Conservation (phyloP, 2,888 invertebrate species). For the Ryuthela nishihirai region DNA sequence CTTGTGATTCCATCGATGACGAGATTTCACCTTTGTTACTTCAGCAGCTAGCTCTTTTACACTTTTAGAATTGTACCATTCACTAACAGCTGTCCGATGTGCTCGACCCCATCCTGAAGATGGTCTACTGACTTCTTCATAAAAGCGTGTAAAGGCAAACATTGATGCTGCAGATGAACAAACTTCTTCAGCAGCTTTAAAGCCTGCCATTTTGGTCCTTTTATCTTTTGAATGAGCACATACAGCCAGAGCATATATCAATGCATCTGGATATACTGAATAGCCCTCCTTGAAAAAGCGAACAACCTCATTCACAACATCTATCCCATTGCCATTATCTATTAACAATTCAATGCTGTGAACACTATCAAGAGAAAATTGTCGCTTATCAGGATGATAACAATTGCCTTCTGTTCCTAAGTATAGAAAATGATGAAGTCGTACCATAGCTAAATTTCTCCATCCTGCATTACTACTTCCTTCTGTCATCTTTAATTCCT, state of each 20-base stretch:
- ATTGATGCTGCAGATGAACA: slow-evolving; percentile 63
- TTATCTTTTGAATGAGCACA: slow-evolving; percentile 55
- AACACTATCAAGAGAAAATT: slow-evolving; percentile 17
- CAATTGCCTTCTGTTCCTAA: slow-evolving; percentile 31
- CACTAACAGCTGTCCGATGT: slow-evolving; percentile 60
- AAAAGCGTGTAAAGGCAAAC: slow-evolving; percentile 61
- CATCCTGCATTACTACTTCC: too few relatives aligned
- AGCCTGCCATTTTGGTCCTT: slow-evolving; percentile 57
- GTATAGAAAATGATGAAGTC: slow-evolving; percentile 30
- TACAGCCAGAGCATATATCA: slow-evolving; percentile 63
- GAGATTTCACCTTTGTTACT: slow-evolving; percentile 61
- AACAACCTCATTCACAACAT: slow-evolving; percentile 14
- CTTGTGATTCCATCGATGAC: slow-evolving; percentile 67
- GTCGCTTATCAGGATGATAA: slow-evolving; percentile 13
- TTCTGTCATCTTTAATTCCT: too few relatives aligned
- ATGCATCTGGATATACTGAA: slow-evolving; percentile 47
- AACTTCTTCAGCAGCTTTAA: slow-evolving; percentile 57
- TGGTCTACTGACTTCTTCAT: slow-evolving; percentile 53
- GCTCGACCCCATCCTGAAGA: slow-evolving; percentile 60
- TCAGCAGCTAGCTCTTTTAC: slow-evolving; percentile 62
- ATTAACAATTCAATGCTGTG: slow-evolving; percentile 17
- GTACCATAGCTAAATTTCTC: too few relatives aligned
- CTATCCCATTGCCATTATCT: slow-evolving; percentile 4
- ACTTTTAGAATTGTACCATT: slow-evolving; percentile 63
- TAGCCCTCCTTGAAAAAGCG: slow-evolving; percentile 14